Evolutionary conservation across 2,113 vertebrate genomes (phyloP).

Genomic region (Desmodus rotundus): DNA sequence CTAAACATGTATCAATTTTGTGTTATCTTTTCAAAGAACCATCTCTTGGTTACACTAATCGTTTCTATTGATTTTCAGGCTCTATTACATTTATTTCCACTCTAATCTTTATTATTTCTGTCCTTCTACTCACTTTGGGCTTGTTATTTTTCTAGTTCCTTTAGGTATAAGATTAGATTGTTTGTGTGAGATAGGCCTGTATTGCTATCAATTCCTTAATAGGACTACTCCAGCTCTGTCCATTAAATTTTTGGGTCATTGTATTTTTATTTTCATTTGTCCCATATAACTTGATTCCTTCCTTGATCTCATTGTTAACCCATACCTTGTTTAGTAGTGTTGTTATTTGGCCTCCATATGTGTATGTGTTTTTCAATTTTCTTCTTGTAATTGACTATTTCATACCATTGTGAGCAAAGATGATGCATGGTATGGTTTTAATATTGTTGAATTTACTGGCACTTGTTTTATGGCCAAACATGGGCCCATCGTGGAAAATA

Average conservation of each 20-base stretch:
- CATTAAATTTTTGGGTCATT: not conserved
- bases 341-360: not conserved
- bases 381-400: not conserved
- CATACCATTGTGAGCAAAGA: not conserved
- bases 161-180: not conserved
- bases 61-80: not conserved
- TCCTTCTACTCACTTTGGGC: not conserved
- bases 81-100: not conserved
- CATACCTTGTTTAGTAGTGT: not conserved
- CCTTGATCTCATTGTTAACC: no score
- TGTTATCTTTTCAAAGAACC: not conserved
- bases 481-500: no score
- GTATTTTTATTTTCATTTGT: not conserved
- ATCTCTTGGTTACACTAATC: not conserved
- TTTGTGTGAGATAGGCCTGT: not conserved
- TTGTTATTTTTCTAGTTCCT: no score
- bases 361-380: not conserved
- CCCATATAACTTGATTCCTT: not conserved
- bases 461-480: no score
- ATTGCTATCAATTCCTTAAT: not conserved
- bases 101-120: not conserved
- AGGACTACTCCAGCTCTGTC: not conserved
- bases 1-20: not conserved
- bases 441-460: no score
- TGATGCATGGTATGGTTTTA: no score